Evolutionary conservation across 2,888 invertebrate species (phyloP).

Genomic region (Drosophila prolongata): DNA sequence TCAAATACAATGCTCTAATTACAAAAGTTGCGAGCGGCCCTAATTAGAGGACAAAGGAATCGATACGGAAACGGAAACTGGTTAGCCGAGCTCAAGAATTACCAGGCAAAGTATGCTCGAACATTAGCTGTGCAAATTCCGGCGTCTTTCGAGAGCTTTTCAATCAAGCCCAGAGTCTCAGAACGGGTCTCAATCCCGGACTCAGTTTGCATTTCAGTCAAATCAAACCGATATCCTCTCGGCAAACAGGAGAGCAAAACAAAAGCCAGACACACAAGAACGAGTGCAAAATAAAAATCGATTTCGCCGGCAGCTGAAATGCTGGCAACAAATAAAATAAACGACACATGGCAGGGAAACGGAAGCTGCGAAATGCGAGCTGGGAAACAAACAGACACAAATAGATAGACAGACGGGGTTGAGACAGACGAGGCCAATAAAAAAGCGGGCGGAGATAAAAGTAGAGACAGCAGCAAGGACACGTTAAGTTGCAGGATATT

Average conservation of each 20-base stretch:
- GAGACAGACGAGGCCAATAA: conserved; percentile 71
- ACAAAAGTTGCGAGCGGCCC: conserved; percentile 54
- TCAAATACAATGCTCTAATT: conserved; percentile 56
- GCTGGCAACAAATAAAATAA: conserved; percentile 65
- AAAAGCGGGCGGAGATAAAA: conserved; percentile 46
- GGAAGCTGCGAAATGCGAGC: conserved; percentile 37
- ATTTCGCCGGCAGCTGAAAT: conserved; percentile 44
- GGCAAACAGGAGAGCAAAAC: conserved; percentile 34
- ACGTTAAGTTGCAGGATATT: conserved; percentile 27
- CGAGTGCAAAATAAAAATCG: conserved; percentile 40
- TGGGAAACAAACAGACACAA: conserved; percentile 44
- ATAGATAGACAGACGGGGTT: conserved; percentile 45
- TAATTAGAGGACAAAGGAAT: conserved; percentile 49
- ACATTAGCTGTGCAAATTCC: conserved; percentile 34
- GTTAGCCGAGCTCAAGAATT: conserved; percentile 4
- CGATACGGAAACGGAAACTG: conserved; percentile 21
- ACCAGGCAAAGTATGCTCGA: conserved; percentile 10
- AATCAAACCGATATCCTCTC: conserved; percentile 38
- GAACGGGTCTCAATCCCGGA: conserved; percentile 18
- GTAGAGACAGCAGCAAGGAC: conserved; percentile 19
- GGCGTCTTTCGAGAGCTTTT: conserved; percentile 39
- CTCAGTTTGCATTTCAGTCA: conserved; percentile 21
- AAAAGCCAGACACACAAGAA: conserved; percentile 27
- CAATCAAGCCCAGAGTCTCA: conserved; percentile 35
- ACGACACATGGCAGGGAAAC: conserved; percentile 48